phyloP scores from a whole-genome alignment of 2,797 vertebrate species.

The Gadopsis bispinosus region DNA sequence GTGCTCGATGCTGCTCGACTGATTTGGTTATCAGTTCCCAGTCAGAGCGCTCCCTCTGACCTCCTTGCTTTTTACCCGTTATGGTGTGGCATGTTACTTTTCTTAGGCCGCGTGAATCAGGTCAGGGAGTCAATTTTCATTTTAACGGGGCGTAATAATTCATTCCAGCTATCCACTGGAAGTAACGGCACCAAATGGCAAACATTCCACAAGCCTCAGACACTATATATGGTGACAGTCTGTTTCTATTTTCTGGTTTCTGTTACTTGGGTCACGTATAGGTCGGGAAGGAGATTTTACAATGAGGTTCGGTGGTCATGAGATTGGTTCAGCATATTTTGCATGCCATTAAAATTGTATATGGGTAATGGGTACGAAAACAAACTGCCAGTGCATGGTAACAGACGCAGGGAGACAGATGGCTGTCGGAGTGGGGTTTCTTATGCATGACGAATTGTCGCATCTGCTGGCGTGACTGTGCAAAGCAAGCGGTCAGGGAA shows the following conservation, averaged over 20 bases:
- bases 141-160: slow-evolving; percentile 67
- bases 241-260: slow-evolving; percentile 67
- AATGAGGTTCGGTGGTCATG: slow-evolving; percentile 52
- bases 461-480: slow-evolving; percentile 76
- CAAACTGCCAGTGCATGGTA: slow-evolving; percentile 67
- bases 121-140: slow-evolving; percentile 55
- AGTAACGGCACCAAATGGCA: slow-evolving; percentile 64
- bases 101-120: slow-evolving; percentile 40
- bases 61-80: slow-evolving; percentile 51
- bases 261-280: slow-evolving; percentile 65
- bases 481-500: slow-evolving; percentile 57
- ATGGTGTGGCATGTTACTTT: slow-evolving; percentile 54
- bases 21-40: slow-evolving; percentile 27
- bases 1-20: slow-evolving; percentile 9
- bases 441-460: slow-evolving; percentile 79
- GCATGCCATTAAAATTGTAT: slow-evolving; percentile 72
- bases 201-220: slow-evolving; percentile 44
- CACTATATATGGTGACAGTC: slow-evolving; percentile 53
- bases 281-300: slow-evolving; percentile 60
- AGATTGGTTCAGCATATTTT: slow-evolving; percentile 66
- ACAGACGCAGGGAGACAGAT: slow-evolving; percentile 79
- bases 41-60: slow-evolving; percentile 47
- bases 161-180: slow-evolving; percentile 50
- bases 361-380: slow-evolving; percentile 59
- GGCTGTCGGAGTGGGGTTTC: slow-evolving; percentile 77